Evolutionary conservation across 2,113 vertebrate genomes (phyloP).

Genomic region (rabbit (Oryctolagus cuniculus)): DNA sequence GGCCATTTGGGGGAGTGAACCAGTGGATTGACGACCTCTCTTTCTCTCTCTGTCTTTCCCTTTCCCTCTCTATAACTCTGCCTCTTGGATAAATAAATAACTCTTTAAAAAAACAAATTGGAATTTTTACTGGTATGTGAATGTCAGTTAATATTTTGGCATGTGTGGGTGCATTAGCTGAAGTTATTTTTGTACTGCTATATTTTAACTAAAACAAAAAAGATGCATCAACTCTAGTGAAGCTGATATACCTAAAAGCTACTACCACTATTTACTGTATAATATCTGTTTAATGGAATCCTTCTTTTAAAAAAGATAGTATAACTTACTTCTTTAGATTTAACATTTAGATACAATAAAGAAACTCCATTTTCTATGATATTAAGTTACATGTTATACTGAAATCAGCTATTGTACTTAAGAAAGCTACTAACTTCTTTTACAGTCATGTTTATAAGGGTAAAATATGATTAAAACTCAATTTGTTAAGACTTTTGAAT

Average conservation of each 20-base stretch:
- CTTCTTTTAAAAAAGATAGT: conserved; percentile 35
- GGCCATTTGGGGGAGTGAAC: too few species aligned
- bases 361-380: neutral
- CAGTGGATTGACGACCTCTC: too few species aligned
- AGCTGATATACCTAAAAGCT: conserved; percentile 17
- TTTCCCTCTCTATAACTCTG: too few species aligned
- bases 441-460: conserved; percentile 8
- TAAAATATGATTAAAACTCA: conserved; percentile 36
- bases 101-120: neutral
- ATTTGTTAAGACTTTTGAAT: neutral
- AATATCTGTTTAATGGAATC: conserved; percentile 1
- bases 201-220: conserved; percentile 6
- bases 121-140: conserved; percentile 36
- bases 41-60: too few species aligned
- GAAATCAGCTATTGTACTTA: conserved; percentile 9
- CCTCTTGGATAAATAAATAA: too few species aligned
- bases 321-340: conserved; percentile 38
- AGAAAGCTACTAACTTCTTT: neutral
- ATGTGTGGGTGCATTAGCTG: neutral
- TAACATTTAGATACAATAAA: conserved; percentile 19
- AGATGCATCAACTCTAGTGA: neutral
- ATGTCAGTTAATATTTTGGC: conserved; percentile 29
- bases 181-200: neutral
- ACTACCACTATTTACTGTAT: neutral
- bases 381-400: conserved; percentile 1